Base-by-base conservation (phyloP, 2,113 vertebrate species). In the Sylvicapra grimmia region DNA sequence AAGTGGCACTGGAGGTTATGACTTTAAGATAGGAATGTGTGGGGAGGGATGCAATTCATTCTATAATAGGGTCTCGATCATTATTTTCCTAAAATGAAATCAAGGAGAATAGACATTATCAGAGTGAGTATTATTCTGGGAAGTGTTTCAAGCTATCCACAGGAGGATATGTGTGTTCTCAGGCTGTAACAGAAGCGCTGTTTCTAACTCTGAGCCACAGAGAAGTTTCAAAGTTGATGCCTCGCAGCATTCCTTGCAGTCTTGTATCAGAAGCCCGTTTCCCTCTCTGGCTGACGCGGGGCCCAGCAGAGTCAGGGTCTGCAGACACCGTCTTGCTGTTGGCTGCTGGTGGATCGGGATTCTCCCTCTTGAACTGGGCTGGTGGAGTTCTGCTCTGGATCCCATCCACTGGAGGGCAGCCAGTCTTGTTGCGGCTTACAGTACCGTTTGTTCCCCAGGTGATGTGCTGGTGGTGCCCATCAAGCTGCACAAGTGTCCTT, bases 401-500 rank as follows among this genome's bases (percentile, higher is more conserved):
- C 40, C 36, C 33, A 1, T 47, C 77, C 14, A 1, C 36, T 0
- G 0, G 82, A 16, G 8, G 75, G 11, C 29, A 53, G 54, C 40
- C 21, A 2, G 5, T 82, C n/a, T 65, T 33, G 75, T 19, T 12
- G 25, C 51, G 79, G 75, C 61, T 68, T 40, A 77, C 4, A 10
- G n/a, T 63, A 40, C 33, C 33, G 0, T 98, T 93, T 97, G 94
- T 90, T 97, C 85, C 63, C n/a, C 98, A 99, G 99, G 99, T 93
- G 99, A 99, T 8, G 99, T 99, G 93, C 97, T 99, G 87, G 99
- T 99, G 51, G 99, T 99, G 97, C 99, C 99, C 0, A 99, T 99
- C 98, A 99, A 99, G 98, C 99, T 99, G 53, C 99, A 99, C 99
- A 99, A 99, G 89, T 99, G 99, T 79, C 99, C 99, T 0, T 99